Evolutionary conservation across 2,797 vertebrate species (phyloP).

Genomic region (Enteromius fasciolatus): DNA sequence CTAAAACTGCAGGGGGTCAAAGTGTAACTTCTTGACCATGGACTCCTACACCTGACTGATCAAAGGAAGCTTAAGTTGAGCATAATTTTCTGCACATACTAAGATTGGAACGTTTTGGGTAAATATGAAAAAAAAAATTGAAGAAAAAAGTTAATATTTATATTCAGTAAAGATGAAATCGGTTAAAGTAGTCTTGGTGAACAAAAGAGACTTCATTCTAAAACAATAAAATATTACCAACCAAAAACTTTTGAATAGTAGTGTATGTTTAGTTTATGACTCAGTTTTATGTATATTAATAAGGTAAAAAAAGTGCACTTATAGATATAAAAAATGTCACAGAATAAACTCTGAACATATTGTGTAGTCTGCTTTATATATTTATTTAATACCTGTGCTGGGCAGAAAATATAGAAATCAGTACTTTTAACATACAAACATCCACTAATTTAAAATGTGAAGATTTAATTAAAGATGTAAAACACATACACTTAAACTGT

Average conservation of each 20-base stretch:
- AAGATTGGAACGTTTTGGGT: neutral
- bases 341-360: neutral
- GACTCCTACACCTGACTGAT: neutral
- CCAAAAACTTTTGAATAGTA: neutral
- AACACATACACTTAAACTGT: neutral
- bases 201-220: neutral
- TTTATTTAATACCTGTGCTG: neutral
- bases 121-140: neutral
- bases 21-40: neutral
- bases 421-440: neutral
- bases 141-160: neutral
- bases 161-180: neutral
- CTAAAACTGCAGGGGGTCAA: conserved; percentile 17
- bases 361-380: neutral
- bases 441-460: neutral
- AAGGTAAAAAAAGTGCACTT: neutral
- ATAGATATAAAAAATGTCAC: neutral
- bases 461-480: neutral
- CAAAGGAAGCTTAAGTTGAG: neutral
- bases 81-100: neutral
- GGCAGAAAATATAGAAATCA: neutral
- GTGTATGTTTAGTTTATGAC: neutral
- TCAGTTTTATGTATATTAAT: neutral
- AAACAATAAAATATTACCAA: neutral
- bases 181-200: neutral